These are phyloP conservation scores for Cyclophora punctaria DNA, from an alignment of 2,888 invertebrate species.

Conservation along the genomic window DNA sequence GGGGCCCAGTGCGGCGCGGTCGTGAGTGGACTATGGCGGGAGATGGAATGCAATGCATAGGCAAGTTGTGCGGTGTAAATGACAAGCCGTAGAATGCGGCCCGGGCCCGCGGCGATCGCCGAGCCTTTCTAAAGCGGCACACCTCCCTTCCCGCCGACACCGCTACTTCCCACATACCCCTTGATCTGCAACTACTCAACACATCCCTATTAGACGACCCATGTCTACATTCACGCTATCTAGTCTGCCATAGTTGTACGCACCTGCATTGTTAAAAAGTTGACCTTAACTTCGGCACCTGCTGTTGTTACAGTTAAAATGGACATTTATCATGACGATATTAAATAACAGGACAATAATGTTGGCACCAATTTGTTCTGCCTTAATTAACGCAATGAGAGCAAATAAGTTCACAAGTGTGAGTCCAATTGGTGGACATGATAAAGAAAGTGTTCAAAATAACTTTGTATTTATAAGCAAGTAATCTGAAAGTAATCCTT, in stretches of 20 bases:
- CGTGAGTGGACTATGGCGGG: slow-evolving; percentile 51
- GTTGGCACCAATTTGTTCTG: neutral
- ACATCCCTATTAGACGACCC: slow-evolving; percentile 72
- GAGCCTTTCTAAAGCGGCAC: slow-evolving; percentile 76
- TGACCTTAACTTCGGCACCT: slow-evolving; percentile 57
- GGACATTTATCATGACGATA: slow-evolving; percentile 37
- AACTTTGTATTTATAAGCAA: too few relatives aligned
- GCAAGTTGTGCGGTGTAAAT: slow-evolving; percentile 74
- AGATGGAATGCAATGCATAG: slow-evolving; percentile 74
- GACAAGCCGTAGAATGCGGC: slow-evolving; percentile 76
- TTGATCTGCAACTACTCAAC: slow-evolving; percentile 65
- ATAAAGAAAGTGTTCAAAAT: too few relatives aligned
- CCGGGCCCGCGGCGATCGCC: slow-evolving; percentile 73
- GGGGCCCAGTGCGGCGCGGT: slow-evolving; percentile 22
- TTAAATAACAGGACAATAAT: slow-evolving; percentile 27
- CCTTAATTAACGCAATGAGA: too few relatives aligned
- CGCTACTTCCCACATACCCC: slow-evolving; percentile 47
- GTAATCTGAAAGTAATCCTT: too few relatives aligned
- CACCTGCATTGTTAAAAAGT: slow-evolving; percentile 69
- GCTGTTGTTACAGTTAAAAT: slow-evolving; percentile 45
- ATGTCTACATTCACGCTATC: slow-evolving; percentile 65
- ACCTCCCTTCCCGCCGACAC: slow-evolving; percentile 42
- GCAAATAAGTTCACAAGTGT: too few relatives aligned
- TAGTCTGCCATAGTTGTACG: slow-evolving; percentile 65
- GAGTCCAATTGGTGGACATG: too few relatives aligned